Evolutionary conservation across 2,888 invertebrate species (phyloP).

Genomic region (Agrilus biguttatus): DNA sequence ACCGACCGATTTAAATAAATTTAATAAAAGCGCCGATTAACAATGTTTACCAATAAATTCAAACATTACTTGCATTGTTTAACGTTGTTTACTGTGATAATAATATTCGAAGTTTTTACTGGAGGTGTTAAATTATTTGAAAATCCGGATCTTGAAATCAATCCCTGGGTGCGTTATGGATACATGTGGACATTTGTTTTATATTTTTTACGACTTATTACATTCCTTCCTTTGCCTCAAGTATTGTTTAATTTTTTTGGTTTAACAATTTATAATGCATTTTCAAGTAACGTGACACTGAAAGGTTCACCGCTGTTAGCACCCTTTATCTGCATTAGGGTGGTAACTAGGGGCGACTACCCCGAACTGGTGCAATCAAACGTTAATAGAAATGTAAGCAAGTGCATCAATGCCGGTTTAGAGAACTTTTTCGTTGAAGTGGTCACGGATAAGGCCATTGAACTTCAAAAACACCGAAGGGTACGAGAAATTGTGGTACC

Average conservation of each 20-base stretch:
- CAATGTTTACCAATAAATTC: slow-evolving; percentile 43
- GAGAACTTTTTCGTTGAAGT: slow-evolving; percentile 95
- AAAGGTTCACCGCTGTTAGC: slow-evolving; percentile 84
- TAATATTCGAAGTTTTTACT: slow-evolving; percentile 48
- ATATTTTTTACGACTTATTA: slow-evolving; percentile 64
- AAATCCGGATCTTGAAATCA: slow-evolving; percentile 42
- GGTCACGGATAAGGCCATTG: slow-evolving; percentile 79
- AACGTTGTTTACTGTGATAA: slow-evolving; percentile 58
- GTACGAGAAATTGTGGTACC: slow-evolving; percentile 85
- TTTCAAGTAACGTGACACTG: slow-evolving; percentile 72
- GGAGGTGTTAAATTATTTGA: slow-evolving; percentile 33
- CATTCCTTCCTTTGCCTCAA: slow-evolving; percentile 78
- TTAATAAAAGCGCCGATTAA: not conserved
- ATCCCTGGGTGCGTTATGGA: slow-evolving; percentile 76
- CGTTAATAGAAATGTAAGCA: slow-evolving; percentile 74
- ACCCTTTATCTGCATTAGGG: slow-evolving; percentile 86
- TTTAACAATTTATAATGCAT: slow-evolving; percentile 80
- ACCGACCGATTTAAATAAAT: too few relatives aligned
- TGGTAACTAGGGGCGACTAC: slow-evolving; percentile 90
- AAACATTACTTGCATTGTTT: slow-evolving; percentile 73
- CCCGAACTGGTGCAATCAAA: slow-evolving; percentile 80
- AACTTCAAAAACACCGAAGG: slow-evolving; percentile 61
- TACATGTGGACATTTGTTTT: slow-evolving; percentile 55
- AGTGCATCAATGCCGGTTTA: slow-evolving; percentile 76
- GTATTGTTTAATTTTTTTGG: slow-evolving; percentile 80